These are phyloP conservation scores for Teleopsis dalmanni DNA, from an alignment of 1,140 invertebrate species.

Conservation along the genomic window DNA sequence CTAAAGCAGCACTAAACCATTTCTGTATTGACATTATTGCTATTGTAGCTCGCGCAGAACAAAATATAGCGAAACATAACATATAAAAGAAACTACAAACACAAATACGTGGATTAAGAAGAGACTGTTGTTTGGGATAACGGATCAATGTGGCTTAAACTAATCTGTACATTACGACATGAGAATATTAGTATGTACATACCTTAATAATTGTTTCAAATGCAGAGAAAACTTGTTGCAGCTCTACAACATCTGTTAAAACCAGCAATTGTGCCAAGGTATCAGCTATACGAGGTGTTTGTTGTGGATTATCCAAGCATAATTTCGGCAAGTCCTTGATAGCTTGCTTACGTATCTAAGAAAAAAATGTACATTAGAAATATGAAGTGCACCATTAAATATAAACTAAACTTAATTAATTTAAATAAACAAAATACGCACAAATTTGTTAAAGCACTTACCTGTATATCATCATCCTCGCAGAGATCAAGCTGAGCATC, in stretches of 20 bases:
- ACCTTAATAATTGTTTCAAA: conserved; percentile 53
- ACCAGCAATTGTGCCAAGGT: conserved; percentile 85
- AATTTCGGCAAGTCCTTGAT: conserved; percentile 86
- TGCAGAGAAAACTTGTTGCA: conserved; percentile 69
- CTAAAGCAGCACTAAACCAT: too few relatives aligned
- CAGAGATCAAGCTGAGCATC: conserved; percentile 90
- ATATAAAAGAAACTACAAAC: too few relatives aligned
- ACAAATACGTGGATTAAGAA: too few relatives aligned
- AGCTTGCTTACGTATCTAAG: conserved; percentile 87
- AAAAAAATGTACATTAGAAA: conserved; percentile 14
- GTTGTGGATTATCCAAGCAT: conserved; percentile 77
- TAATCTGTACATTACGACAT: too few relatives aligned
- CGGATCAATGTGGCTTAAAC: too few relatives aligned
- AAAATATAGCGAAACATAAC: too few relatives aligned
- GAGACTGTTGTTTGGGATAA: too few relatives aligned
- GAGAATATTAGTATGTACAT: conserved; percentile 2
- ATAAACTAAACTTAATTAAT: not conserved
- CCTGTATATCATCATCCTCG: conserved; percentile 88
- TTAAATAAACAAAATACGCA: too few relatives aligned
- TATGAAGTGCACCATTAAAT: not conserved
- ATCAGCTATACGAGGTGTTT: conserved; percentile 81
- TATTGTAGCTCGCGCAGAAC: too few relatives aligned
- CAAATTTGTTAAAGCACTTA: conserved; percentile 48
- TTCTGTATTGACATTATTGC: too few relatives aligned
- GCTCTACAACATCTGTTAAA: conserved; percentile 72